Evolutionary conservation across 2,113 vertebrate genomes (phyloP).

Genomic region (Saguinus imperator): DNA sequence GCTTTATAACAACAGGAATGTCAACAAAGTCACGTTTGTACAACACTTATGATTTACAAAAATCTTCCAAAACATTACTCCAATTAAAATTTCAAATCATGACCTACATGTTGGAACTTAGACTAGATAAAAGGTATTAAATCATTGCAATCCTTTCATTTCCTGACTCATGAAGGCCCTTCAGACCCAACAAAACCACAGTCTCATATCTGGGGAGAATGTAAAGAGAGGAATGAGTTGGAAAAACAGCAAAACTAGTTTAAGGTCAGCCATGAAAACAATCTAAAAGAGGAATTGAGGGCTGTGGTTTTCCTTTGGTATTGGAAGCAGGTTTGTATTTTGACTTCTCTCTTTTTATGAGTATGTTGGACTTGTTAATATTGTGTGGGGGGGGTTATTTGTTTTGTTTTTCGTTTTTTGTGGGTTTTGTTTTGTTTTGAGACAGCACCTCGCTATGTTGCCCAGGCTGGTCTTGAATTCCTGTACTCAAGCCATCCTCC

Average conservation of each 20-base stretch:
- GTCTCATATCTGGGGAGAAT: background rate
- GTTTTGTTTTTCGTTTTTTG: too few relatives aligned
- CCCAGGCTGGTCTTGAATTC: too few relatives aligned
- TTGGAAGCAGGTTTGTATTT: background rate
- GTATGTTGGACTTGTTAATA: background rate
- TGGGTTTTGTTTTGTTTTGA: too few relatives aligned
- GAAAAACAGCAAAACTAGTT: background rate
- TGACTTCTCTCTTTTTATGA: background rate
- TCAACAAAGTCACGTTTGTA: conserved; percentile 3
- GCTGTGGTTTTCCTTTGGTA: background rate
- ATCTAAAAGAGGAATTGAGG: background rate
- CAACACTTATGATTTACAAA: background rate
- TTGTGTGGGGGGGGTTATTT: too few relatives aligned
- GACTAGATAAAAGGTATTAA: background rate
- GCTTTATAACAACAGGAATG: background rate
- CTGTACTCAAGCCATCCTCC: too few relatives aligned
- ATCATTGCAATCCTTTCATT: background rate
- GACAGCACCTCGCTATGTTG: too few relatives aligned
- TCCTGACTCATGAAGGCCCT: background rate
- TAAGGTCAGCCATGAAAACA: conserved; percentile 20
- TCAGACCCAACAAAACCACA: background rate
- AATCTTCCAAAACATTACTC: background rate
- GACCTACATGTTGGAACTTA: background rate
- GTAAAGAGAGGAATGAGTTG: background rate
- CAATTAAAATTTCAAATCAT: conserved; percentile 44